Conservation (phyloP, 2,888 invertebrate species). For the Euzetes globulus region DNA sequence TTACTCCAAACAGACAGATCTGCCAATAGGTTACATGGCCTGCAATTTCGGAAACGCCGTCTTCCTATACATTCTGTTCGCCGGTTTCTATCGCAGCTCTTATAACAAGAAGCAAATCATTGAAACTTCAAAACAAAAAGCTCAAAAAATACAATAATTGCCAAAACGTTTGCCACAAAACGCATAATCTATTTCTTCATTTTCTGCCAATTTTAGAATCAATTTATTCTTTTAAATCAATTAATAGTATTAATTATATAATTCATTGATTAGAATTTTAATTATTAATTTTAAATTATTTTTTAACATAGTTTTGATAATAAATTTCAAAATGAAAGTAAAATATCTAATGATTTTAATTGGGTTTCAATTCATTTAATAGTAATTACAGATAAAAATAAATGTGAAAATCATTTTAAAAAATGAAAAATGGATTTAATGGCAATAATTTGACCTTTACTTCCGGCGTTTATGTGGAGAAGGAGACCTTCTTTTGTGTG, state of each 20-base stretch:
- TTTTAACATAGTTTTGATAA: no score
- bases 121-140: neutral
- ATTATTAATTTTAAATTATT: no score
- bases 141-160: neutral
- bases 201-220: neutral
- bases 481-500: neutral
- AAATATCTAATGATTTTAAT: no score
- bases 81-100: conserved; percentile 22
- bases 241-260: no score
- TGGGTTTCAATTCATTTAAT: no score
- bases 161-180: neutral
- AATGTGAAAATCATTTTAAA: neutral
- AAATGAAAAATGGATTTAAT: neutral
- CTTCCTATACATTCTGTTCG: conserved; percentile 23
- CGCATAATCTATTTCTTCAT: neutral
- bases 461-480: conserved; percentile 8
- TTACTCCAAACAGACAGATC: neutral
- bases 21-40: conserved; percentile 25
- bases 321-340: no score
- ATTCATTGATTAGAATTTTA: no score
- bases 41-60: conserved; percentile 31
- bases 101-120: neutral
- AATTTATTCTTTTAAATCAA: neutral
- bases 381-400: neutral
- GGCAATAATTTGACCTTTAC: neutral